These are phyloP conservation scores for Eupithecia abbreviata DNA, from an alignment of 2,888 invertebrate genomes.

Conservation along the genomic window DNA sequence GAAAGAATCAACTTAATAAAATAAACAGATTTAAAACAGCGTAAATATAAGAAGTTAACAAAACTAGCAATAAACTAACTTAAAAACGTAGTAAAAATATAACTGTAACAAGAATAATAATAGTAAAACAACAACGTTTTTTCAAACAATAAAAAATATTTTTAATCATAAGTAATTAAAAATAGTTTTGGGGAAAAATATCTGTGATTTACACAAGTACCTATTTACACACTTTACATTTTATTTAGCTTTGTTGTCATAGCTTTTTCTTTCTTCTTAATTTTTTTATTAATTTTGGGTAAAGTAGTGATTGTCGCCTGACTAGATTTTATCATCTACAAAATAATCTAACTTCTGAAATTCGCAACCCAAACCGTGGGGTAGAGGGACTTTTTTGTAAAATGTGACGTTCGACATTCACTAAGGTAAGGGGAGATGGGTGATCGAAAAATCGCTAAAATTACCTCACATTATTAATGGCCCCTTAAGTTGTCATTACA, in stretches of 20 bases:
- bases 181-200: neutral
- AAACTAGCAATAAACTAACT: slow-evolving; percentile 20
- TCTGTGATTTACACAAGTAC: neutral
- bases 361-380: neutral
- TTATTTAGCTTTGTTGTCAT: neutral
- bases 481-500: slow-evolving; percentile 53
- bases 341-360: neutral
- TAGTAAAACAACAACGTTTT: slow-evolving; percentile 7
- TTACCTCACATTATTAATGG: too few relatives aligned
- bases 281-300: neutral
- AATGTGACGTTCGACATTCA: too few relatives aligned
- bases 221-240: neutral
- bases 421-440: too few relatives aligned
- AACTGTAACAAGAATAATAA: neutral
- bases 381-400: too few relatives aligned
- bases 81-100: slow-evolving; percentile 14
- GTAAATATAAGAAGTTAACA: neutral
- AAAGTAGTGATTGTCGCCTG: neutral
- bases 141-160: neutral
- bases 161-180: neutral
- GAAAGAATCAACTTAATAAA: neutral
- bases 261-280: neutral
- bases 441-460: too few relatives aligned
- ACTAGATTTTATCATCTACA: neutral
- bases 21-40: neutral